phyloP scores from a whole-genome alignment of 2,797 vertebrate species.

The Natrix natrix region DNA sequence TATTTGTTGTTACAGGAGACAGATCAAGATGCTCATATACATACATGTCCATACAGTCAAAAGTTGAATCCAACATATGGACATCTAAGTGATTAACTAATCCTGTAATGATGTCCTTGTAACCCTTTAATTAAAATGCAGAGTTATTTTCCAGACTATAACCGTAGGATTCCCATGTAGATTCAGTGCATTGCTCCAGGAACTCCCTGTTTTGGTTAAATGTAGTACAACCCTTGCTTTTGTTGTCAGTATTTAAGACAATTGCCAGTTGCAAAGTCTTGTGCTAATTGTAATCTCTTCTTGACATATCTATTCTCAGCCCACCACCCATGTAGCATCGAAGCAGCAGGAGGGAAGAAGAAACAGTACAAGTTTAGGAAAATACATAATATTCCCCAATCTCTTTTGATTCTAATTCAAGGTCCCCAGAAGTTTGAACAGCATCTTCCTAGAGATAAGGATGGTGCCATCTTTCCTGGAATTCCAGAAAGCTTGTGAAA shows the following conservation, averaged over 20 bases:
- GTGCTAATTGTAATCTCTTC: not conserved
- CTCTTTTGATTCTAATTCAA: not conserved
- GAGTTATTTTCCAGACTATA: not conserved
- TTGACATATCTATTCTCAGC: not conserved
- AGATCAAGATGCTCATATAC: not conserved
- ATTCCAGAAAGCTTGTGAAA: not conserved
- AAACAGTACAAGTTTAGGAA: not conserved
- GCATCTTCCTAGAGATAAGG: not conserved
- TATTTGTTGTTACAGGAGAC: not conserved
- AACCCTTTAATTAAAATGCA: not conserved
- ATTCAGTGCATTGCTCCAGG: not conserved
- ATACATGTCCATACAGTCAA: not conserved
- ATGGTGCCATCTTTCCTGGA: not conserved
- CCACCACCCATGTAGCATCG: not conserved
- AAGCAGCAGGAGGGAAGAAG: not conserved
- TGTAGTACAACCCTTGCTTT: not conserved
- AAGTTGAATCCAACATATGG: not conserved
- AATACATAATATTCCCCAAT: not conserved
- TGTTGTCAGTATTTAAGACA: not conserved
- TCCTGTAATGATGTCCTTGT: not conserved
- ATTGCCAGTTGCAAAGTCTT: not conserved
- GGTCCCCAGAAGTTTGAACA: not conserved
- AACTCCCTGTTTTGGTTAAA: not conserved
- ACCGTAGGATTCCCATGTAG: not conserved
- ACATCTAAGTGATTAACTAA: not conserved